Conservation (phyloP, 2,888 invertebrate species). For the Polymixis lichenea region DNA sequence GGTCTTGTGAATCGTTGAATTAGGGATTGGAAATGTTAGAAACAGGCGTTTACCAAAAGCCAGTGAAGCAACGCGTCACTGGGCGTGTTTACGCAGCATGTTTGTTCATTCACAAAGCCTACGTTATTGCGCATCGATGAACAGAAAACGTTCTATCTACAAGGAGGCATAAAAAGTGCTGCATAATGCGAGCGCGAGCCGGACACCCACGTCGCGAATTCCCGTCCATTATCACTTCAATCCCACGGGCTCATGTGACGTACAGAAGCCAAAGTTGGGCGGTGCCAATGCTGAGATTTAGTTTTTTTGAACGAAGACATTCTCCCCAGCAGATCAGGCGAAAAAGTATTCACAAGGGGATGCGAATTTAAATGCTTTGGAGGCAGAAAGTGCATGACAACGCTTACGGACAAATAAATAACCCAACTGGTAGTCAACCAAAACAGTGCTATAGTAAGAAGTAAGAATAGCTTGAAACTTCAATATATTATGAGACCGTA, state of each 20-base stretch:
- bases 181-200: constrained; percentile 80
- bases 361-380: constrained; percentile 55
- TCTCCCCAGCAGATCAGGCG: constrained; percentile 80
- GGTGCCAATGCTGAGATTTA: constrained; percentile 79
- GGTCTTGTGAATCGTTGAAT: background rate
- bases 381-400: constrained; percentile 49
- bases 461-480: background rate
- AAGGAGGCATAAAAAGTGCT: constrained; percentile 81
- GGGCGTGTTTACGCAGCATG: constrained; percentile 78
- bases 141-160: constrained; percentile 74
- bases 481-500: constrained; percentile 4
- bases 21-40: constrained; percentile 64
- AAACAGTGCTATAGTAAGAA: constrained; percentile 5
- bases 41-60: constrained; percentile 69
- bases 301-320: constrained; percentile 79
- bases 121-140: constrained; percentile 82
- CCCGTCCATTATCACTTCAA: constrained; percentile 80
- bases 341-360: constrained; percentile 68
- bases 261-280: constrained; percentile 85
- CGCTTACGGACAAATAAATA: constrained; percentile 23
- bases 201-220: constrained; percentile 89
- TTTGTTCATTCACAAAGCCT: constrained; percentile 83
- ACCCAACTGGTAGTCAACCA: constrained; percentile 1
- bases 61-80: constrained; percentile 74
- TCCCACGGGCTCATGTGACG: constrained; percentile 88